A percentile compares a stretch with the other conserved stretches of the same genome.
Conservation (phyloP, 2,797 vertebrate species). For the Micropoecilia bifurca region DNA sequence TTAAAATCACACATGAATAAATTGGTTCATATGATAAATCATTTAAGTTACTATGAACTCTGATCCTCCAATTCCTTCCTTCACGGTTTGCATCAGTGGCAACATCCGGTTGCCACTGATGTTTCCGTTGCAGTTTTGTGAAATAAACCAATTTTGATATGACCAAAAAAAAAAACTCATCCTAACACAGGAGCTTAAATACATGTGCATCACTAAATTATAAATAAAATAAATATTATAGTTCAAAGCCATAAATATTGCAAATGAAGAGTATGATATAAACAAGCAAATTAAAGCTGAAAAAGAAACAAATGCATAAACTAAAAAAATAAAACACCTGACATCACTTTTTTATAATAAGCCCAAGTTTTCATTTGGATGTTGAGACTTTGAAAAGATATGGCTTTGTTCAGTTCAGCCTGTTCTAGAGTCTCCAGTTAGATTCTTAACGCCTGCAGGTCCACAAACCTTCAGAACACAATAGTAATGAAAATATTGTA, state of each 20-base stretch:
- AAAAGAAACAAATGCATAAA: not conserved
- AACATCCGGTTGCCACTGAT: no score
- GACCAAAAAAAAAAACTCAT: no score
- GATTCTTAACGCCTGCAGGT: not conserved
- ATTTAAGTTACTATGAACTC: no score
- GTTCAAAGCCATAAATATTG: no score
- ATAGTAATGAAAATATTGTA: not conserved
- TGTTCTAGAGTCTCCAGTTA: not conserved
- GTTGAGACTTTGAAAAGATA: not conserved
- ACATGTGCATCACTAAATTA: not conserved
- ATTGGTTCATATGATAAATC: no score
- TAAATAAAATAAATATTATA: no score
- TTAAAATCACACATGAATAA: no score
- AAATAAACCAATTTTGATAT: no score
- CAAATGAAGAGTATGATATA: no score
- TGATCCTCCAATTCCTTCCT: no score
- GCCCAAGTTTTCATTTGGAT: not conserved
- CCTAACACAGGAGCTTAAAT: not conserved
- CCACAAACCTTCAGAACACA: not conserved
- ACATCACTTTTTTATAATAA: not conserved
- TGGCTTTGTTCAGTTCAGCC: not conserved
- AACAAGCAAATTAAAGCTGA: not conserved
- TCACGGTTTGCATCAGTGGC: no score
- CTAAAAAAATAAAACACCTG: not conserved
- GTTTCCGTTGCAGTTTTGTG: no score